Percentiles rank a stretch among this genome's conserved stretches.
These are phyloP conservation scores for Bombylius major DNA, from an alignment of 2,888 invertebrate species.

Conservation along the genomic window DNA sequence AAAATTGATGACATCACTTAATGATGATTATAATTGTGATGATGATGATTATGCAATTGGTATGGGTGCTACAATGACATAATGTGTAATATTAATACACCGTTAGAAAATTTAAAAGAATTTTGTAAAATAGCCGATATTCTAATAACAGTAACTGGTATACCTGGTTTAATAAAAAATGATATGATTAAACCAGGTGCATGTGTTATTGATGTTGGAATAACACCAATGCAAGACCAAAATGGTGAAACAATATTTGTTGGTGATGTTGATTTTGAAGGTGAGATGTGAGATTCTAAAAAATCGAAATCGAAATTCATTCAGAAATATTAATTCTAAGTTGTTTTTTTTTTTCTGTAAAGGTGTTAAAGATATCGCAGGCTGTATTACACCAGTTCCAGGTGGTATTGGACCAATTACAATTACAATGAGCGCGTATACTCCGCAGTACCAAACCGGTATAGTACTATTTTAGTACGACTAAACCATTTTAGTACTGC, in stretches of 20 bases:
- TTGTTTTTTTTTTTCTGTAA: neutral
- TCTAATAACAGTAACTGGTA: slow-evolving; percentile 42
- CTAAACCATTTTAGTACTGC: no score
- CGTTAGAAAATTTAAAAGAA: slow-evolving; percentile 55
- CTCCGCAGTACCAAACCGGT: no score
- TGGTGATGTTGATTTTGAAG: slow-evolving; percentile 82
- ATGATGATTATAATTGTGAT: no score
- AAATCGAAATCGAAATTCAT: neutral
- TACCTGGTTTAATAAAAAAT: slow-evolving; percentile 60
- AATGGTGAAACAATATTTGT: slow-evolving; percentile 56
- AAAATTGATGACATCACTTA: no score
- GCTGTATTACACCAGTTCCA: slow-evolving; percentile 87
- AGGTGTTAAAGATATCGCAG: slow-evolving; percentile 45
- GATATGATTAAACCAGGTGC: slow-evolving; percentile 85
- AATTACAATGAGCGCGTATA: no score
- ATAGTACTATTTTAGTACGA: no score
- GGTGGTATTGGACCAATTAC: slow-evolving; percentile 99
- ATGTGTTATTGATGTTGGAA: slow-evolving; percentile 80
- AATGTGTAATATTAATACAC: slow-evolving; percentile 73
- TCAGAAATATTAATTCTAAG: neutral
- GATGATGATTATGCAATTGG: slow-evolving; percentile 48
- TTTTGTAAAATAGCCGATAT: slow-evolving; percentile 43
- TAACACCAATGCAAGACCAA: slow-evolving; percentile 55
- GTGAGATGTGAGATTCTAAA: slow-evolving; percentile 37
- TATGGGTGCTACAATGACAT: slow-evolving; percentile 80